Evolutionary conservation across 2,888 invertebrate genomes (phyloP).

Genomic region (Mamestra brassicae): DNA sequence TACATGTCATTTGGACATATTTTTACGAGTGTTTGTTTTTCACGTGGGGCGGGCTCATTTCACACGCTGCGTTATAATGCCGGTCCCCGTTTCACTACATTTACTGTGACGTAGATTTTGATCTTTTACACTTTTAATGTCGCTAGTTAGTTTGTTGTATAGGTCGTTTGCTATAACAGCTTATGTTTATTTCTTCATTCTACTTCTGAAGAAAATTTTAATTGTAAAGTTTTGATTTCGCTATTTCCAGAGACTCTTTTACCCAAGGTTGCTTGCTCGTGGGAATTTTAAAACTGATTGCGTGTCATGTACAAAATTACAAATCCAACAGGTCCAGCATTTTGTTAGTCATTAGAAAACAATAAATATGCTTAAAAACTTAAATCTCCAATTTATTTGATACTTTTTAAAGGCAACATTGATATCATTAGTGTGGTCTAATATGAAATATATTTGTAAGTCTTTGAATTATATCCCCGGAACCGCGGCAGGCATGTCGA

Average conservation of each 20-base stretch:
- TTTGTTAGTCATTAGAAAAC: constrained; percentile 2
- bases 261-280: background rate
- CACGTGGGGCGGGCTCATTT: constrained; percentile 85
- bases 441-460: constrained; percentile 65
- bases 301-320: background rate
- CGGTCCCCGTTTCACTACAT: constrained; percentile 78
- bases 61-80: constrained; percentile 80
- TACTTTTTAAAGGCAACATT: constrained; percentile 48
- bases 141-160: constrained; percentile 58
- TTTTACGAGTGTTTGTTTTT: constrained; percentile 89
- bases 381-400: constrained; percentile 53
- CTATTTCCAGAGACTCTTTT: too few relatives aligned
- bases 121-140: constrained; percentile 70
- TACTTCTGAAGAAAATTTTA: constrained; percentile 8
- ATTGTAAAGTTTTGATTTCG: background rate
- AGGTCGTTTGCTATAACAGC: constrained; percentile 16
- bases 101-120: constrained; percentile 76
- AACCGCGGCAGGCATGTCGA: constrained; percentile 81
- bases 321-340: background rate
- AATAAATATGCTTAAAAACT: constrained; percentile 26
- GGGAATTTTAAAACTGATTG: background rate
- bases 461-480: constrained; percentile 75
- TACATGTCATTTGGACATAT: constrained; percentile 89
- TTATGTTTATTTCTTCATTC: constrained; percentile 24
- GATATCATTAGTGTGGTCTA: constrained; percentile 57